phyloP scores from a whole-genome alignment of 2,113 vertebrate genomes.

The Myrmecobius fasciatus region DNA sequence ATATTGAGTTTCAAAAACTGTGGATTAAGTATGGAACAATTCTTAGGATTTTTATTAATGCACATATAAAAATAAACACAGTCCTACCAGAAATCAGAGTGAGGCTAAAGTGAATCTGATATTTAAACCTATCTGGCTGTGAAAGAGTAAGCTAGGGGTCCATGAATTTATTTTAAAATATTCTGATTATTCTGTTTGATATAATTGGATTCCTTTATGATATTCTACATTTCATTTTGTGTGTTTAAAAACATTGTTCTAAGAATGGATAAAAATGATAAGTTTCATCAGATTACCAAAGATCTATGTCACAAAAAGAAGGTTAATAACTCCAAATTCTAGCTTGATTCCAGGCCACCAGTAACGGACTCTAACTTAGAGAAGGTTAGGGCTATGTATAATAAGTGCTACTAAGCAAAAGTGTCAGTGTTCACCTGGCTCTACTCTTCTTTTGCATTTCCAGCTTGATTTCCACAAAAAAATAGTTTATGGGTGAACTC shows the following conservation, averaged over 20 bases:
- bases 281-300: neutral
- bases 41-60: conserved; percentile 23
- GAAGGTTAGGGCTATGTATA: neutral
- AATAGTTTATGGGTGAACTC: neutral
- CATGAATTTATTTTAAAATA: neutral
- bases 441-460: neutral
- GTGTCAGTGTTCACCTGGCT: neutral
- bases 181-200: neutral
- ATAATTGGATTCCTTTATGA: neutral
- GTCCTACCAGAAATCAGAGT: conserved; percentile 36
- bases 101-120: neutral
- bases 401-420: neutral
- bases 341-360: neutral
- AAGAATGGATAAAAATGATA: neutral
- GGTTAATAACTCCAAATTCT: neutral
- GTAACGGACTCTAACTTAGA: neutral
- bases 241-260: neutral
- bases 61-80: conserved; percentile 33
- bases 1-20: neutral
- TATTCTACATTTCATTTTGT: neutral
- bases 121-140: neutral
- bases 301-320: neutral
- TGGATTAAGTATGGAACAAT: neutral
- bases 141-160: neutral
- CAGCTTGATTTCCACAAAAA: neutral